Conservation (phyloP, 2,888 invertebrate genomes). For the Epistrophe eligans region DNA sequence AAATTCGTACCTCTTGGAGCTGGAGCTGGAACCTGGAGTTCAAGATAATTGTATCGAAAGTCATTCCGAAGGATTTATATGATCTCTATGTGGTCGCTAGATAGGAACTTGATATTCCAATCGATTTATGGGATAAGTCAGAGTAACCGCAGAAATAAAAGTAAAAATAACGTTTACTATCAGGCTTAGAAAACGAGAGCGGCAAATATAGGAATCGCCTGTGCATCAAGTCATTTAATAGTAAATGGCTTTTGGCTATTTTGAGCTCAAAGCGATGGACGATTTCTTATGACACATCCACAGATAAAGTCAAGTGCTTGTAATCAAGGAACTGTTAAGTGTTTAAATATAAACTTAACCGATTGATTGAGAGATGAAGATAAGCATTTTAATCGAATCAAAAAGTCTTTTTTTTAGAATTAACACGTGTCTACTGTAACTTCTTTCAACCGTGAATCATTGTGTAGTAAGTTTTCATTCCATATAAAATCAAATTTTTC, state of each 20-base stretch:
- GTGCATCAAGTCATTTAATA: slow-evolving; percentile 19
- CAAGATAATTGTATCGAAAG: slow-evolving; percentile 72
- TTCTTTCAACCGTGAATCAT: slow-evolving; percentile 25
- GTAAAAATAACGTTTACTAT: slow-evolving; percentile 12
- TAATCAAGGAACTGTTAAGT: slow-evolving; percentile 17
- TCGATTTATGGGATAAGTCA: slow-evolving; percentile 71
- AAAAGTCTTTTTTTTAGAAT: background rate
- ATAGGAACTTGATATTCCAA: slow-evolving; percentile 71
- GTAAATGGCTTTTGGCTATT: slow-evolving; percentile 65
- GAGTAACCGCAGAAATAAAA: slow-evolving; percentile 6
- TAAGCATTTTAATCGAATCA: slow-evolving; percentile 21
- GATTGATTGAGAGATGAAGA: slow-evolving; percentile 49
- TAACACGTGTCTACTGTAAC: slow-evolving; percentile 29
- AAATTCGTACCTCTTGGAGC: slow-evolving; percentile 24
- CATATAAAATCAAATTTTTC: background rate
- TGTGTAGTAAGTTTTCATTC: background rate
- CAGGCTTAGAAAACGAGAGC: slow-evolving; percentile 30
- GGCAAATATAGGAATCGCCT: slow-evolving; percentile 19
- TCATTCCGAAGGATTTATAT: slow-evolving; percentile 71
- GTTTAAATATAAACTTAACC: slow-evolving; percentile 3
- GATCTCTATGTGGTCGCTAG: slow-evolving; percentile 69
- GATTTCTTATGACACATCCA: background rate
- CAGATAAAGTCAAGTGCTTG: background rate
- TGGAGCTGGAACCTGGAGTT: slow-evolving; percentile 38
- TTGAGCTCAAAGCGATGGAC: slow-evolving; percentile 21